phyloP scores from a whole-genome alignment of 2,888 invertebrate species.

The Caenorhabditis sp. region DNA sequence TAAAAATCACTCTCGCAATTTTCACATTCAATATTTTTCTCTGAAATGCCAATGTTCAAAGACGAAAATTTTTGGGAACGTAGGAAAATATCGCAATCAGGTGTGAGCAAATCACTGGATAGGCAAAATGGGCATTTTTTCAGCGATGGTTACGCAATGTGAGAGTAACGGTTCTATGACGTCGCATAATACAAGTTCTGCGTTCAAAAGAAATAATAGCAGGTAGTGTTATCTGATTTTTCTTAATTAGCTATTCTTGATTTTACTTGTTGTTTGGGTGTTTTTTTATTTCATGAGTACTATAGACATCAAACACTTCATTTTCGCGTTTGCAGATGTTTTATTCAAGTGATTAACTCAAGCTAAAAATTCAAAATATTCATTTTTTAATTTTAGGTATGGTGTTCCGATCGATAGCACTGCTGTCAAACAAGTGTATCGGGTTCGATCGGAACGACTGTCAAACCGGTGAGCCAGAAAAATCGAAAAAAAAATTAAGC shows the following conservation, averaged over 20 bases:
- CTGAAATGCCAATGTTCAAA: neutral
- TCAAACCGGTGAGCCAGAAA: constrained; percentile 34
- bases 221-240: constrained; percentile 24
- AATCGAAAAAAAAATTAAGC: constrained; percentile 11
- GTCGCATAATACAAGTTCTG: constrained; percentile 46
- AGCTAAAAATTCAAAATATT: constrained; percentile 1
- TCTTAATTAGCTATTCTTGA: neutral
- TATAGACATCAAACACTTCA: neutral
- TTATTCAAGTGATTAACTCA: constrained; percentile 9
- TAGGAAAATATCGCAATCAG: constrained; percentile 26
- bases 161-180: constrained; percentile 53
- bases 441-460: constrained; percentile 64
- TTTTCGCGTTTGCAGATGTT: constrained; percentile 7
- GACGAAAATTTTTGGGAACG: constrained; percentile 21
- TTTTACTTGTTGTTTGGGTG: neutral
- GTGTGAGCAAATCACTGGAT: no score
- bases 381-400: constrained; percentile 54
- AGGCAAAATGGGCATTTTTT: constrained; percentile 7
- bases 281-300: constrained; percentile 12
- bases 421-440: constrained; percentile 69
- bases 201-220: constrained; percentile 59
- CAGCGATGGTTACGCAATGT: constrained; percentile 47
- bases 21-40: neutral
- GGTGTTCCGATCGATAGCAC: constrained; percentile 67
- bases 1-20: neutral